Conservation (phyloP, 1,140 invertebrate genomes). For the Zaprionus camerounensis region DNA sequence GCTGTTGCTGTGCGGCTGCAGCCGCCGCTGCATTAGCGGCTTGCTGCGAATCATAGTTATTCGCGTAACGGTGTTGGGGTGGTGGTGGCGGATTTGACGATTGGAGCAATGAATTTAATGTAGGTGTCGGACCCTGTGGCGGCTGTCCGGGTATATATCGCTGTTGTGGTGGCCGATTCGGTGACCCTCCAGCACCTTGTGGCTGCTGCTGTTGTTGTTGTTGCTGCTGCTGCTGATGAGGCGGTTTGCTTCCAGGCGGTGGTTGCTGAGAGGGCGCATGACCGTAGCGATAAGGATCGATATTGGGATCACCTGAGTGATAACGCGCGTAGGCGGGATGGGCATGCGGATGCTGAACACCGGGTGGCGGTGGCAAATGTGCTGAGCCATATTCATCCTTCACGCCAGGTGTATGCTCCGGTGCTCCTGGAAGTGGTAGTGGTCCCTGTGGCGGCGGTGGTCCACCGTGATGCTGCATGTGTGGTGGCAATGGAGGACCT, state of each 20-base stretch:
- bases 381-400: constrained; percentile 75
- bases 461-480: constrained; percentile 68
- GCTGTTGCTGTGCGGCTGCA: constrained; percentile 70
- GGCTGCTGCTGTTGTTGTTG: constrained; percentile 63
- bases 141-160: constrained; percentile 83
- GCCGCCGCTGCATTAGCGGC: constrained; percentile 81
- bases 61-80: constrained; percentile 84
- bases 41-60: constrained; percentile 83
- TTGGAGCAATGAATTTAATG: constrained; percentile 94
- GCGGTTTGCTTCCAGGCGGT: constrained; percentile 61
- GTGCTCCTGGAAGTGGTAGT: constrained; percentile 53
- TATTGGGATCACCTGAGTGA: constrained; percentile 75
- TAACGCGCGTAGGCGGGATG: constrained; percentile 80
- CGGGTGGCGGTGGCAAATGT: constrained; percentile 74
- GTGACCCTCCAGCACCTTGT: constrained; percentile 67
- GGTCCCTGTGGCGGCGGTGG: constrained; percentile 62
- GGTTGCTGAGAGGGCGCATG: constrained; percentile 68
- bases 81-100: constrained; percentile 88
- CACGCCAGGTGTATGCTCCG: constrained; percentile 66
- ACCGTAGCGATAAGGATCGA: constrained; percentile 82
- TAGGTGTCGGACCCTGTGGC: constrained; percentile 94
- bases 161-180: constrained; percentile 79
- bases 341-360: constrained; percentile 60
- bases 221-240: constrained; percentile 61
- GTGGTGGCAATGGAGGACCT: constrained; percentile 59